Evolutionary conservation across 2,888 invertebrate genomes (phyloP), one percentile per base, ranked within the genome.

Genomic region (Lasioglossum vierecki): DNA sequence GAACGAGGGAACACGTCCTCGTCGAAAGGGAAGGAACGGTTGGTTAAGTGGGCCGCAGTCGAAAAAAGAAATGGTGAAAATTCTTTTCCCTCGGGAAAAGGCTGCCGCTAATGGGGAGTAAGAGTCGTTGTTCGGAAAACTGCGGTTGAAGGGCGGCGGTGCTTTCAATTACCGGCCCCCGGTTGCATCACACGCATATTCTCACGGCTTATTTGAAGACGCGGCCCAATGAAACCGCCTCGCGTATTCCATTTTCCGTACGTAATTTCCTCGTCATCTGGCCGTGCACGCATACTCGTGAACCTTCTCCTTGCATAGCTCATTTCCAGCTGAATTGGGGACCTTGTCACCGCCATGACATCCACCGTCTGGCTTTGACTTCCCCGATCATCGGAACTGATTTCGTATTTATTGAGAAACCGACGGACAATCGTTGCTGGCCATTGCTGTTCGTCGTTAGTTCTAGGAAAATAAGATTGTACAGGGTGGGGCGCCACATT

Each of bases 101-200:
- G 70, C 41, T 39, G 70, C 70, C 41, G 41, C 41, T 70, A 53
- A 79, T 26, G n/a, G 60, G 66, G 41, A 74, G 72, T 26, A 75
- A 79, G 75, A 75, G 60, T 30, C 35, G 72, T 68, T 68, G 57
- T 73, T 73, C 72, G 73, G 71, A 76, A 76, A 84, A 73, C 68
- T 39, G 60, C 71, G 72, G 76, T 78, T 35, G 68, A 73, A 73
- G 75, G 85, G 81, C 76, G 60, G 22, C 49, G 83, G 46, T 30
- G 74, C 87, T 89, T 89, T 91, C 90, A 91, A 90, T 90, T 90
- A 90, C 84, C 83, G 75, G 82, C 66, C 66, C 35, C 68, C 86
- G 82, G 76, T 85, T 72, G 84, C 87, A 82, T 86, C 86, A 79
- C 88, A 87, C 84, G 85, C 84, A 80, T 83, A 74, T 83, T 87